Evolutionary conservation across 2,888 invertebrate species (phyloP), one percentile per base, ranked within the genome.

Genomic region (Protonemura montana): DNA sequence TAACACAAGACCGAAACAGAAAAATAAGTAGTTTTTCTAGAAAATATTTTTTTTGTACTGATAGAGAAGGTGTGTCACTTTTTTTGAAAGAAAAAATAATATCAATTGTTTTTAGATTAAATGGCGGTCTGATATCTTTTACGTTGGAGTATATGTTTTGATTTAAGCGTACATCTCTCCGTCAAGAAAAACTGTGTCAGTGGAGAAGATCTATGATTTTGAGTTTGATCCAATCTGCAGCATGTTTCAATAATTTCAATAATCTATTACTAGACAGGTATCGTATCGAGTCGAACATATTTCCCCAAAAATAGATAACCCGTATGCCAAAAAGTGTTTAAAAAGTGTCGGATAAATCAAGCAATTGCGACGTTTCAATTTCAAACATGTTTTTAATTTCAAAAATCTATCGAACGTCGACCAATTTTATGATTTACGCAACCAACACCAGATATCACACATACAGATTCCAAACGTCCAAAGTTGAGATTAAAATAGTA

Each of bases 381-480:
- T 81, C 30, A 10, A 30, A 81, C 28, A 30, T 81, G 81, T 30
- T 81, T 81, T 30, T 30, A 81, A 81, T 81, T 81, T 81, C 28
- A 81, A 81, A 81, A 78, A 81, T 81, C 28, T 81, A 81, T 81
- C 81, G 81, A 81, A 59, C 21, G 59, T 59, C 59, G 16, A 21
- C 59, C 59, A 59, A 59, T 59, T 7, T 59, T 3, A 30, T 81
- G 28, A 81, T 81, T 81, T 81, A 28, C 26, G 27, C 78, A 78
- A 26, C 27, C 2, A 5, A n/a, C 25, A n/a, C 81, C 0, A 28
- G n/a, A n/a, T n/a, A 30, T 30, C 81, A 81, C 30, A 5, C 80
- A 30, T 81, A 0, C 5, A 28, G 81, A 28, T 81, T 13, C 28
- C 81, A 81, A 2, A 81, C 21, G 81, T 81, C 81, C n/a, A n/a